Evolutionary conservation across 2,888 invertebrate genomes (phyloP).

Genomic region (Euplagia quadripunctaria): DNA sequence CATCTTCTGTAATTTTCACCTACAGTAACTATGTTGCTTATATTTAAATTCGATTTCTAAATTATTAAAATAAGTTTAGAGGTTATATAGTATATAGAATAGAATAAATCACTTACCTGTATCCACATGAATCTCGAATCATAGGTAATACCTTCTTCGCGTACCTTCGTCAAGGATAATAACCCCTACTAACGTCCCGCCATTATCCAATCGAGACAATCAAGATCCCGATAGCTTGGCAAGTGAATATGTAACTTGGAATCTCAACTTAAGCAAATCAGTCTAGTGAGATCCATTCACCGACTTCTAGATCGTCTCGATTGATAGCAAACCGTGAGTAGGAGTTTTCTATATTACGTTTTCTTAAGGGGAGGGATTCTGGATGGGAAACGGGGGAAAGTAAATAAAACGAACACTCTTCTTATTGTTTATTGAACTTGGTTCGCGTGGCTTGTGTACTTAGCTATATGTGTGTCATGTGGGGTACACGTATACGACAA

Average conservation of each 20-base stretch:
- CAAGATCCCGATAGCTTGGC: no score
- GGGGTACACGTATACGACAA: neutral
- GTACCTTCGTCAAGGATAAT: constrained; percentile 15
- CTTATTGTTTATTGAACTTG: constrained; percentile 48
- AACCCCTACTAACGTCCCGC: neutral
- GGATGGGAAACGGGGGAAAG: constrained; percentile 17
- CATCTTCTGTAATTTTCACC: no score
- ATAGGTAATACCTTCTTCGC: constrained; percentile 12
- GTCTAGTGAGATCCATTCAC: no score
- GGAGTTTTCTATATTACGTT: constrained; percentile 4
- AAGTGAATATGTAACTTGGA: neutral
- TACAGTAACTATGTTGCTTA: no score
- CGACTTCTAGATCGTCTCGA: neutral
- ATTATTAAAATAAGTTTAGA: no score
- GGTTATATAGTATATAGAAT: no score
- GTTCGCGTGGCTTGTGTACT: constrained; percentile 15
- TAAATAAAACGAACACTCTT: constrained; percentile 53
- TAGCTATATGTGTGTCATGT: neutral
- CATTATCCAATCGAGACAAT: neutral
- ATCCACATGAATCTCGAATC: neutral
- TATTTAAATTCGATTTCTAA: no score
- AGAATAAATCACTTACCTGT: constrained; percentile 14
- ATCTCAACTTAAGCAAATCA: neutral
- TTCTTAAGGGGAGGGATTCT: constrained; percentile 3
- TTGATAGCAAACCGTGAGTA: constrained; percentile 1